phyloP scores from a whole-genome alignment of 1,140 invertebrate species.

The Xylocopa sonorina region DNA sequence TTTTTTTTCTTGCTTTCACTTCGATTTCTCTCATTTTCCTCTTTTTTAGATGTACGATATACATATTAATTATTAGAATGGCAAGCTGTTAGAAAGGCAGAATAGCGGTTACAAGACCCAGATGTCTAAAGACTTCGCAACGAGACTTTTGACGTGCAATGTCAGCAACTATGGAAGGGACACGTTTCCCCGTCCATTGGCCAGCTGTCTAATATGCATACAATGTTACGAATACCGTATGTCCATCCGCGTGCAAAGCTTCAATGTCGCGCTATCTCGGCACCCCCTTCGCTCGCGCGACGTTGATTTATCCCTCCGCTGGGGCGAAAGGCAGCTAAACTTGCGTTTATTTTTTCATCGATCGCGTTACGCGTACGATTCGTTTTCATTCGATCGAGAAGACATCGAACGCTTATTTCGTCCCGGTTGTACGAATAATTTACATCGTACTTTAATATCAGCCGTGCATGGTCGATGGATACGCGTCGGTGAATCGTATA shows the following conservation, averaged over 20 bases:
- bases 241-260: constrained; percentile 61
- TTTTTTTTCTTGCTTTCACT: not conserved
- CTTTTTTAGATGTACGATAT: no score
- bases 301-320: constrained; percentile 52
- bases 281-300: constrained; percentile 43
- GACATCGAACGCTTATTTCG: not conserved
- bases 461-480: no score
- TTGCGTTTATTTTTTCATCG: constrained; percentile 10
- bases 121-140: constrained; percentile 15
- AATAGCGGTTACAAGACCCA: constrained; percentile 12
- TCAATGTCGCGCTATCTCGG: constrained; percentile 46
- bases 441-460: accelerated
- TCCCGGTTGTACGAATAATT: not conserved
- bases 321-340: constrained; percentile 29
- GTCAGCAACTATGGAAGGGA: constrained; percentile 42
- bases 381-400: not conserved
- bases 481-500: not conserved
- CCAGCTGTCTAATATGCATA: constrained; percentile 79
- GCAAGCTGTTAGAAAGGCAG: not conserved
- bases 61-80: not conserved
- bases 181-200: constrained; percentile 62
- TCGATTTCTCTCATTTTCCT: not conserved
- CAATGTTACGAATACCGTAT: constrained; percentile 75
- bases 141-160: constrained; percentile 45
- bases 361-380: not conserved